Conservation (phyloP, 2,797 vertebrate genomes). For the Pteropus rufus region DNA sequence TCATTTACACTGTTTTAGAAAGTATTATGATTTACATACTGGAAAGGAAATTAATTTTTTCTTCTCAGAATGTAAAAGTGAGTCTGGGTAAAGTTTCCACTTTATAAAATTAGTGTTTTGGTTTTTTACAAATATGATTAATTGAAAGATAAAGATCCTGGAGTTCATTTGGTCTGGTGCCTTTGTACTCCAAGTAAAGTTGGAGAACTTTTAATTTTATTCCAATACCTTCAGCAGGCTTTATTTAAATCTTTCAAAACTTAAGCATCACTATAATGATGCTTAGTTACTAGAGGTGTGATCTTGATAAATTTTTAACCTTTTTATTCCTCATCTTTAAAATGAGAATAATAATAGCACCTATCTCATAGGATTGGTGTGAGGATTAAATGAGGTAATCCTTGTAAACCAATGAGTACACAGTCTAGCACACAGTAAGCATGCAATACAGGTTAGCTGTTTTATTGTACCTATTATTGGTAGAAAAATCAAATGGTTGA, state of each 20-base stretch:
- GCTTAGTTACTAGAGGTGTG: conserved; percentile 32
- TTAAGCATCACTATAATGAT: background rate
- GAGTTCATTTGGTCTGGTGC: conserved; percentile 38
- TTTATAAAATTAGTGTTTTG: conserved; percentile 47
- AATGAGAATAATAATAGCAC: conserved; percentile 20
- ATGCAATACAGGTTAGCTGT: conserved; percentile 36
- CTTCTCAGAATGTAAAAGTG: conserved; percentile 38
- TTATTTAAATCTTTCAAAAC: conserved; percentile 51
- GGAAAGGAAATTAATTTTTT: conserved; percentile 54
- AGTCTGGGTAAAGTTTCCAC: conserved; percentile 26
- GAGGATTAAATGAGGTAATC: conserved; percentile 44
- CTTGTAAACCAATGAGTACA: conserved; percentile 15
- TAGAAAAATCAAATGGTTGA: conserved; percentile 31
- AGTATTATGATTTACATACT: background rate
- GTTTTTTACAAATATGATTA: conserved; percentile 51
- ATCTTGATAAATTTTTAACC: conserved; percentile 38
- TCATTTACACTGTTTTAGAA: conserved; percentile 23
- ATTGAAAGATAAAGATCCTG: conserved; percentile 43
- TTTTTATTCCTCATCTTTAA: conserved; percentile 29
- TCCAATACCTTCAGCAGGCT: background rate
- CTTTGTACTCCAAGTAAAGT: conserved; percentile 53
- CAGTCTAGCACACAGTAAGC: conserved; percentile 20
- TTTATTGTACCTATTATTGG: conserved; percentile 44
- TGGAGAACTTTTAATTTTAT: conserved; percentile 54
- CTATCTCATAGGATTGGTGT: background rate